Base-by-base conservation (phyloP, 2,113 vertebrate species). In the Okapia johnstoni region DNA sequence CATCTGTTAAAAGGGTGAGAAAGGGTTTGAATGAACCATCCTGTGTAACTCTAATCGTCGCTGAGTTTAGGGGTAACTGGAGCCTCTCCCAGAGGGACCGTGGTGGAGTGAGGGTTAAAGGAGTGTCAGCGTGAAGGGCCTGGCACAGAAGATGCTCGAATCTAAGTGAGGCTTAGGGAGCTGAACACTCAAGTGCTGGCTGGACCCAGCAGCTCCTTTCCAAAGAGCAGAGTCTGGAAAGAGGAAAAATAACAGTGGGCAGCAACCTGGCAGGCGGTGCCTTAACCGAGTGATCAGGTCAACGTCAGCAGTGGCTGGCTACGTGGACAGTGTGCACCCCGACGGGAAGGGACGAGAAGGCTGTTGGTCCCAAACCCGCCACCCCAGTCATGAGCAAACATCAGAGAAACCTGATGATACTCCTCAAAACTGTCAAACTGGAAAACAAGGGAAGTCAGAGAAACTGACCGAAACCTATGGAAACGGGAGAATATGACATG, bases 281-380 rank as follows among this genome's bases (percentile, higher is more conserved):
- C 19, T 7, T 8, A 14, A 1, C 33, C 90, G 2, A 0, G 6
- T 6, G 28, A 6, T 4, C 23, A 10, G 33, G 85, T 40, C 79
- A 6, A 2, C 6, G 0, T 36, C 28, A 0, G 46, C 23, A 33
- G 28, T 0, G 1, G 10, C 3, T 13, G 19, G 60, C 23, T 9
- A 21, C 0, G 2, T 9, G 8, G 40, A 2, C 2, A 9, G n/a
- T 11, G 0, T 0, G 14, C 2, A 3, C 66, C 84, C 7, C 9
- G 3, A 19, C 0, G 3, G 9, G 77, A 8, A 15, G 50, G 19
- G 50, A 9, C 14, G 11, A 57, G 52, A 15, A 15, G 19, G 66
- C 36, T 9, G 15, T 4, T 58, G 43, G 50, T 43, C 40, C 88
- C 28, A 0, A 21, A 26, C 28, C 48, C 3, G 1, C 2, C 40